Evolutionary conservation across 2,113 vertebrate genomes (phyloP).

Genomic region (Chiloscyllium plagiosum): DNA sequence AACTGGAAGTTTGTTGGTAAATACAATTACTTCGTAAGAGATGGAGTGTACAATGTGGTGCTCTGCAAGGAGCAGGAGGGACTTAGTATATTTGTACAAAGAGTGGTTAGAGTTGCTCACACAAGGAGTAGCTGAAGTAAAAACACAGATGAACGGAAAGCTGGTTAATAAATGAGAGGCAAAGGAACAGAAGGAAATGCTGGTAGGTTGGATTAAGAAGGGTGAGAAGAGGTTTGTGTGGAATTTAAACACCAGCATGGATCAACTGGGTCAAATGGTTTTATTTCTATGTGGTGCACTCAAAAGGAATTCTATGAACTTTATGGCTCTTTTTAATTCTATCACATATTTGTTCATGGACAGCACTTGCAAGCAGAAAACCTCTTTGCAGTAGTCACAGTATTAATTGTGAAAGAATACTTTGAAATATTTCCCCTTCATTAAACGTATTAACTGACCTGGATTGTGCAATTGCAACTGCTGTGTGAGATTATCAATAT

Average conservation of each 20-base stretch:
- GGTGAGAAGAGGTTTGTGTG: not conserved
- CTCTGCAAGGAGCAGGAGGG: not conserved
- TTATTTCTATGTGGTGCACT: not conserved
- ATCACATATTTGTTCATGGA: not conserved
- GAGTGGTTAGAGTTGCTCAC: not conserved
- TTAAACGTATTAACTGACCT: not conserved
- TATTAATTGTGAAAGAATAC: not conserved
- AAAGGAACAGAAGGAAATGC: not conserved
- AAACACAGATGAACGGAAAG: not conserved
- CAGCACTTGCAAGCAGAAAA: not conserved
- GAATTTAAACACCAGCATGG: not conserved
- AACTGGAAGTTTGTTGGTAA: not conserved
- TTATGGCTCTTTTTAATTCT: not conserved
- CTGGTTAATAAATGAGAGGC: not conserved
- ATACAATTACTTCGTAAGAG: not conserved
- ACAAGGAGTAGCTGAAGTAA: not conserved
- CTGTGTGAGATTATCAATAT: not conserved
- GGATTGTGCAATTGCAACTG: not conserved
- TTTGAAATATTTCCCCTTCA: not conserved
- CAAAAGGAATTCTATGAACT: not conserved
- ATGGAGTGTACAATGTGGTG: not conserved
- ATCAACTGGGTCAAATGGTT: not conserved
- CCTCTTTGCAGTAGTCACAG: not conserved
- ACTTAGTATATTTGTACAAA: not conserved
- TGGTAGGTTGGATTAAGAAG: not conserved